Conservation (phyloP, 2,113 vertebrate species). For the Pterophyllum scalare region DNA sequence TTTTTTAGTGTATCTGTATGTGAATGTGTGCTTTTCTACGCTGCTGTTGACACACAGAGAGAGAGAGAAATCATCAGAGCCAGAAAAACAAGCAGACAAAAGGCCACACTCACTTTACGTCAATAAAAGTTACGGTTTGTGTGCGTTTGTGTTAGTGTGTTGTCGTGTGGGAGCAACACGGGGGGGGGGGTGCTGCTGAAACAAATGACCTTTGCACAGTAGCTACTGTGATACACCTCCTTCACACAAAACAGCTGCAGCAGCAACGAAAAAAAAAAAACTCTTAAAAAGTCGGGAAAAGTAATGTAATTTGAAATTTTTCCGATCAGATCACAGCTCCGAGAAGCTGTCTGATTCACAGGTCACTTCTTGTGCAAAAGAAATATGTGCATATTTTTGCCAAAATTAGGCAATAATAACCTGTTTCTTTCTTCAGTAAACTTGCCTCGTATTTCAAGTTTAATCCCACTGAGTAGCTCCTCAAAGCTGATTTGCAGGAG, state of each 20-base stretch:
- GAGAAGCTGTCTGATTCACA: neutral
- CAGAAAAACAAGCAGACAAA: conserved; percentile 30
- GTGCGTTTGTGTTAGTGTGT: conserved; percentile 21
- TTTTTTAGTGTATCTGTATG: neutral
- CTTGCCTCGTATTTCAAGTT: neutral
- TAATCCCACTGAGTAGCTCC: conserved; percentile 32
- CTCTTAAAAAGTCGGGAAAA: neutral
- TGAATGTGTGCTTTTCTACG: neutral
- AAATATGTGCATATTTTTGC: too few species aligned
- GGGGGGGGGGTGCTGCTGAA: conserved; percentile 27
- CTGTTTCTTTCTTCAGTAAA: neutral
- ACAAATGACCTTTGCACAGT: conserved; percentile 37
- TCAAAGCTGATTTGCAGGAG: conserved; percentile 34
- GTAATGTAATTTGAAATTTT: conserved; percentile 1
- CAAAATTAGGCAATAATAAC: neutral
- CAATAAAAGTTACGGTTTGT: conserved; percentile 42
- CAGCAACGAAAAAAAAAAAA: neutral
- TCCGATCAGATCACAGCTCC: neutral
- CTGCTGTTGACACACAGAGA: neutral
- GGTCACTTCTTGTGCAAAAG: neutral
- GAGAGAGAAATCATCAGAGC: conserved; percentile 21
- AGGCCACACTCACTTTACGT: conserved; percentile 47
- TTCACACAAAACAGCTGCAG: neutral
- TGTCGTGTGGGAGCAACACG: conserved; percentile 20
- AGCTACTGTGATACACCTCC: conserved; percentile 13